These are phyloP conservation scores for Thermophis baileyi DNA, from an alignment of 2,113 vertebrate genomes.

Conservation along the genomic window DNA sequence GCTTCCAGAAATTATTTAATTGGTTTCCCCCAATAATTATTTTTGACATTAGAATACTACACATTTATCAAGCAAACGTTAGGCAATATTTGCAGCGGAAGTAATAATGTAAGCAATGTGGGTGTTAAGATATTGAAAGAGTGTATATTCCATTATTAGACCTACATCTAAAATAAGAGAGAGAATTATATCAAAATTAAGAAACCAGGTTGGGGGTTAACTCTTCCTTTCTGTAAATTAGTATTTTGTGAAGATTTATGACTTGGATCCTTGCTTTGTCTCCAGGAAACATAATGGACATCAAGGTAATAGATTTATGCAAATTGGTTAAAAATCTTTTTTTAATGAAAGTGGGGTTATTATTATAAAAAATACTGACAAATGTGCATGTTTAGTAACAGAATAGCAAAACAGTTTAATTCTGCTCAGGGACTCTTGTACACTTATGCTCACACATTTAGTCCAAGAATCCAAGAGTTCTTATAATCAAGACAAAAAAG, in stretches of 20 bases:
- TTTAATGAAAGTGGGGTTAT: not conserved
- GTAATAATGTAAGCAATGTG: conserved; percentile 7
- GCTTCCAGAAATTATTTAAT: conserved; percentile 16
- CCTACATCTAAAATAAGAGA: not conserved
- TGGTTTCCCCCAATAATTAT: not conserved
- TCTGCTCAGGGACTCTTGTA: not conserved
- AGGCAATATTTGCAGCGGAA: not conserved
- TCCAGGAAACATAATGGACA: not conserved
- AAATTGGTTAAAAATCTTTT: not conserved
- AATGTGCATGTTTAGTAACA: not conserved
- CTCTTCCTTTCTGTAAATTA: not conserved
- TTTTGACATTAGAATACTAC: conserved; percentile 35
- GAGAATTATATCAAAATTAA: not conserved
- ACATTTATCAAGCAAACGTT: not conserved
- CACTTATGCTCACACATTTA: conserved; percentile 1
- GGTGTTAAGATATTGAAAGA: conserved; percentile 1
- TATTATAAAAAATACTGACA: not conserved
- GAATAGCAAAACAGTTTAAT: accelerated
- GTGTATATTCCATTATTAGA: not conserved
- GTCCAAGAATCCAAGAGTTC: conserved; percentile 11
- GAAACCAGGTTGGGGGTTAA: not conserved
- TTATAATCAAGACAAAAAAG: not conserved
- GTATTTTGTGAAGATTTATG: not conserved
- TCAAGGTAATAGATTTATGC: not conserved
- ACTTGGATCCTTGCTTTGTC: not conserved